Evolutionary conservation across 1,140 invertebrate species (phyloP), one percentile per base, ranked within the genome.

Genomic region (Frieseomelitta varia): DNA sequence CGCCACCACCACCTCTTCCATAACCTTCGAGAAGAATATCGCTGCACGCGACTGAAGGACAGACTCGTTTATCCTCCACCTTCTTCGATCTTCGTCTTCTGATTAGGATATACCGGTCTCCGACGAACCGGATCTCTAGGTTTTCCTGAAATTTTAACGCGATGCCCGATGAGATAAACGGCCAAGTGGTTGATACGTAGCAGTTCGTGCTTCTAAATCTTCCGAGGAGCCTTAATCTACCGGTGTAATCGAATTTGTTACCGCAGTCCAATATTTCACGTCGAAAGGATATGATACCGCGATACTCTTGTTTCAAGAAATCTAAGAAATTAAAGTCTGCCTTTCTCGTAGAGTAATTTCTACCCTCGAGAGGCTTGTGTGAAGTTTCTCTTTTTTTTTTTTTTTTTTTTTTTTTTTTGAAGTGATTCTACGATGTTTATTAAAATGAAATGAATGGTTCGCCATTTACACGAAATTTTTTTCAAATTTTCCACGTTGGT

Each of bases 1-100:
- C 27, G 4, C 14, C 78, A 77, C 14, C 74, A 72, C 72, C 74
- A 72, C 72, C 68, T 68, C 39, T 12, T 14, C 47, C 27, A 61
- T 71, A 79, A 79, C 68, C 34, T 71, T 80, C n/a, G 47, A 81
- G 39, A 73, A 80, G 79, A 85, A 85, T 82, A 87, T 80, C 53
- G 63, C 74, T 47, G 34, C 39, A 47, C 30, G 15, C n/a, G n/a
- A 27, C 19, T 58, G 14, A 1, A 47, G 58, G 63, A 77, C 58
- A 30, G n/a, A 30, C 55, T n/a, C 69, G 53, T 8, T 24, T 27
- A 73, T 67, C 51, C 53, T 61, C 71, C 55, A 4, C 8, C 8
- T 71, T 56, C 73, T 76, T 71, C 61, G 55, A 55, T 51, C 12
- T 10, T 11, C 24, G 17, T 61, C 47, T 19, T 1, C 47, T 30